These are phyloP conservation scores for Drosophila grimshawi DNA, from an alignment of 1,140 invertebrate species.

Conservation along the genomic window DNA sequence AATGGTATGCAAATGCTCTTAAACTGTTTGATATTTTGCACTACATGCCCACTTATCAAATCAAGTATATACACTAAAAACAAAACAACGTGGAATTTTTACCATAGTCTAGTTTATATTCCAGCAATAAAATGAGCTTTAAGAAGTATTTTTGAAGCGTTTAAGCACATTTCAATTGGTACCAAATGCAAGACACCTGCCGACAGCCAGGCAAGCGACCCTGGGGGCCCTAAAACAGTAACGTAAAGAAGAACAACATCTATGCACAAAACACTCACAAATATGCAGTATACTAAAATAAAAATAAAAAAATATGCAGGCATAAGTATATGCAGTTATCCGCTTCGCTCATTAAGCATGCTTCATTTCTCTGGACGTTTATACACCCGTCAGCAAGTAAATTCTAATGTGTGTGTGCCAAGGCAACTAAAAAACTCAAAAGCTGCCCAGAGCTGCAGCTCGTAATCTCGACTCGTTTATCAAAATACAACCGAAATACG, in stretches of 20 bases:
- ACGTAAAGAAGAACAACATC: no score
- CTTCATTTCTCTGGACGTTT: conserved; percentile 71
- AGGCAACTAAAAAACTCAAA: background rate
- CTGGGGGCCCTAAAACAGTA: conserved; percentile 17
- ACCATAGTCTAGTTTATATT: background rate
- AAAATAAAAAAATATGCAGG: background rate
- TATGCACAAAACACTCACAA: no score
- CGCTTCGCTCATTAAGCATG: conserved; percentile 63
- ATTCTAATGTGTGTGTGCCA: conserved; percentile 36
- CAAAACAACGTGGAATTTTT: no score
- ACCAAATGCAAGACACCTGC: conserved; percentile 32
- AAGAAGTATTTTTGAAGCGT: background rate
- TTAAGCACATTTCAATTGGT: conserved; percentile 7
- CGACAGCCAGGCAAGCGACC: conserved; percentile 15
- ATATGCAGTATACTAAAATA: background rate
- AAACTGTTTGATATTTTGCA: no score
- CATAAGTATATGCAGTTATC: conserved; percentile 22
- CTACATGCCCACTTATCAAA: background rate
- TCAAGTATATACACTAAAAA: background rate
- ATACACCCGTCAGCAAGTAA: conserved; percentile 62
- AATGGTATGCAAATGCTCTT: no score
- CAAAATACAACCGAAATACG: conserved; percentile 56
- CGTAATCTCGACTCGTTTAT: conserved; percentile 69
- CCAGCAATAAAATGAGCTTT: background rate
- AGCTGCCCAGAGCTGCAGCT: conserved; percentile 28